Evolutionary conservation across 2,113 vertebrate species (phyloP).

Genomic region (Oenanthe oenanthe): DNA sequence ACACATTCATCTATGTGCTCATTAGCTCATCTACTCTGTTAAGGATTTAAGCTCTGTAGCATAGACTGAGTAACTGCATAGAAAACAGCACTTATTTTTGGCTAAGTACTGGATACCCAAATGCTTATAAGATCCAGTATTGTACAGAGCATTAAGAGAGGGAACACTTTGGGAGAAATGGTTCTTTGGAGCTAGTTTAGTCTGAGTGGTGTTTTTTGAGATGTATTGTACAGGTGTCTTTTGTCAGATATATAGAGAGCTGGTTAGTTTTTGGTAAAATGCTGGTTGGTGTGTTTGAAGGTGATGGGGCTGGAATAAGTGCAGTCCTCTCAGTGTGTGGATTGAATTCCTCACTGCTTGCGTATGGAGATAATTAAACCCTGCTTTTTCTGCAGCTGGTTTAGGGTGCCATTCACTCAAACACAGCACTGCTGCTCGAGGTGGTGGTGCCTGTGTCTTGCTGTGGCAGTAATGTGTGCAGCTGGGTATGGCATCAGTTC

Average conservation of each 20-base stretch:
- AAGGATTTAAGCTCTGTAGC: background rate
- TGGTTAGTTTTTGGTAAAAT: background rate
- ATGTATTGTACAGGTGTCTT: background rate
- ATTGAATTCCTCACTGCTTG: background rate
- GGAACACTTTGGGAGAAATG: fast-evolving
- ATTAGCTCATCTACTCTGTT: background rate
- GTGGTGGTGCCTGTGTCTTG: background rate
- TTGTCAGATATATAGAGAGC: fast-evolving
- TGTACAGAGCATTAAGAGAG: background rate
- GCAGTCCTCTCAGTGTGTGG: background rate
- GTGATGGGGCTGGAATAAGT: background rate
- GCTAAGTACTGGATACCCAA: background rate
- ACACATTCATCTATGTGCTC: fast-evolving
- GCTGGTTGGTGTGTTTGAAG: background rate
- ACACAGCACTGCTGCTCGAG: background rate
- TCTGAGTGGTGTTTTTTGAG: background rate
- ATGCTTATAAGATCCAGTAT: background rate
- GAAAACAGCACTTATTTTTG: background rate
- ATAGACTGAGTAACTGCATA: background rate
- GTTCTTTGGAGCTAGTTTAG: background rate
- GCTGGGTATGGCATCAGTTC: background rate
- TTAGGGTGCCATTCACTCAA: background rate
- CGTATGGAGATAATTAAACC: background rate
- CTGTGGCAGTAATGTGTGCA: background rate
- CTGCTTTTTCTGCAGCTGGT: background rate